These are phyloP conservation scores for Macropus fuliginosus DNA, from an alignment of 2,797 vertebrate genomes.

Conservation along the genomic window DNA sequence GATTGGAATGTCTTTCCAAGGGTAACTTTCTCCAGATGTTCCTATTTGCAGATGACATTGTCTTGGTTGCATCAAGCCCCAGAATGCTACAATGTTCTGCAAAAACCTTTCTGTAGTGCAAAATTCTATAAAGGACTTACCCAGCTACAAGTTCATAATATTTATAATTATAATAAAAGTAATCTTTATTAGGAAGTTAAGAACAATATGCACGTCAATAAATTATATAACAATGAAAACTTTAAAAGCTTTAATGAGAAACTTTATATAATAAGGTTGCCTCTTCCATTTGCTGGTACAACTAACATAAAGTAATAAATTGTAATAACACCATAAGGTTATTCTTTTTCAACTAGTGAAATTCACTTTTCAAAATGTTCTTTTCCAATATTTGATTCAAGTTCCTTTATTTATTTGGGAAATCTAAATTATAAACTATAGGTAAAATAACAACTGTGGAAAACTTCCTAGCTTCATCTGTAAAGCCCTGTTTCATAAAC, in stretches of 20 bases:
- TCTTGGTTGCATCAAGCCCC: not conserved
- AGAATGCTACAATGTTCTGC: not conserved
- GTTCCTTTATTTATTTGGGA: slow-evolving; percentile 25
- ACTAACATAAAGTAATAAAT: slow-evolving; percentile 15
- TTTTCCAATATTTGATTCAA: slow-evolving; percentile 45
- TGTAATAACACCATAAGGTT: slow-evolving; percentile 22
- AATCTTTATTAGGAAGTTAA: slow-evolving; percentile 35
- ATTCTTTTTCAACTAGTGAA: slow-evolving; percentile 43
- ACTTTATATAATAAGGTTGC: not conserved
- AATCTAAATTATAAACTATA: not conserved
- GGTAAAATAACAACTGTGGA: not conserved
- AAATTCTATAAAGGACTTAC: not conserved
- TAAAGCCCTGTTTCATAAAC: slow-evolving; percentile 4
- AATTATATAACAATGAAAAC: not conserved
- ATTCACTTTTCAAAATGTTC: slow-evolving; percentile 35
- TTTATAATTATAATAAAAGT: not conserved
- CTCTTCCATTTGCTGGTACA: slow-evolving; percentile 19
- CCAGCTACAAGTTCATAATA: not conserved
- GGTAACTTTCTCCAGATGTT: not conserved
- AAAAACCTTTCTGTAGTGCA: not conserved
- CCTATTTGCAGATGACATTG: not conserved
- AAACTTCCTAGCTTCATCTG: slow-evolving; percentile 1
- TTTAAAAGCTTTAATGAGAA: slow-evolving; percentile 3
- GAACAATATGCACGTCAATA: slow-evolving; percentile 8
- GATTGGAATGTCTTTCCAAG: not conserved